Base-by-base conservation (phyloP, 2,888 invertebrate species). In the Sminthurinus aureus region DNA sequence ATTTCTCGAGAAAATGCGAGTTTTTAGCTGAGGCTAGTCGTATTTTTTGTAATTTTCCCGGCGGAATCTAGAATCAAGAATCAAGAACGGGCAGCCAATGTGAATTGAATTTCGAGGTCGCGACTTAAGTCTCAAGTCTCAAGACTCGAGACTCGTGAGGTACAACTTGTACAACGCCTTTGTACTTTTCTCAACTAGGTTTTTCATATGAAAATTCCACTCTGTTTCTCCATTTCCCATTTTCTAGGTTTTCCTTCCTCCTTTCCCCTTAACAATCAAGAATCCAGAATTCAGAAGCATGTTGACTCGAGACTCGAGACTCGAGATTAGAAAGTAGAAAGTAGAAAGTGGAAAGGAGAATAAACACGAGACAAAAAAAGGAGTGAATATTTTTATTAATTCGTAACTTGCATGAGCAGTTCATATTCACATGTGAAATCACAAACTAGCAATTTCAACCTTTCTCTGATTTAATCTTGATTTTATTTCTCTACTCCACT, bases 371-470 rank as follows among this genome's bases (percentile, higher is more conserved):
- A 22, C 26, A 71, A 15, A 71, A 71, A 3, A 24, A 6, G 9
- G 66, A 79, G 52, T 0, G 52, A 9, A 52, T 74, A 81, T 83
- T 84, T 84, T 87, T 87, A 85, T 87, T 87, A 87, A 87, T 87
- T 87, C 83, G 85, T 85, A 83, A 85, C 84, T 87, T 85, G 86
- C 86, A 87, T 87, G 86, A 85, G 84, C 67, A 26, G 38, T 18
- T 66, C 78, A 82, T 83, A 79, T 79, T 79, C 66, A 71, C 24
- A 71, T 71, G 11, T 71, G 15, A 24, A 24, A 71, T 71, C 24
- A 71, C 71, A 71, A 71, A 24, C 71, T 26, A 24, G 12, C 71
- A 71, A 71, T 71, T 71, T 58, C 15, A 58, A 13, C 18, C 58
- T n/a, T n/a, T n/a, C n/a, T n/a, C n/a, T 58, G 58, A 58, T 15